Conservation (phyloP, 2,888 invertebrate genomes). For the Brenthis ino region DNA sequence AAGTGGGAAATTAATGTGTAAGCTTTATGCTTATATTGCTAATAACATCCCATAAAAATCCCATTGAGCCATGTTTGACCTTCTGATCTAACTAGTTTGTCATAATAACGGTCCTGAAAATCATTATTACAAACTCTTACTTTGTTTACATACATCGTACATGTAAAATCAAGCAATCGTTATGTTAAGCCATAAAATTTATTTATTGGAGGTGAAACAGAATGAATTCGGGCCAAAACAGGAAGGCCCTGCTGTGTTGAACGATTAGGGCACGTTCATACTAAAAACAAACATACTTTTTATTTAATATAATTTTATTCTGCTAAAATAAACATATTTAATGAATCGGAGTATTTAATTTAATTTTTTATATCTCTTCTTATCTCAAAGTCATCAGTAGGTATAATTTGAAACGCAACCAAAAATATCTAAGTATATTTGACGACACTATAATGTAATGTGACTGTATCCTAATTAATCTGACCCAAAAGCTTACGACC, state of each 20-base stretch:
- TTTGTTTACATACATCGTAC: constrained; percentile 14
- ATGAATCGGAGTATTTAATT: too few species aligned
- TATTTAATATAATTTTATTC: too few species aligned
- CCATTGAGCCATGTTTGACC: too few species aligned
- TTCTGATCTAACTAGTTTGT: too few species aligned
- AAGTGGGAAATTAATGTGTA: too few species aligned
- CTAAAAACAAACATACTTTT: background rate
- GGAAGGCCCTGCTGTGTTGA: constrained; percentile 30
- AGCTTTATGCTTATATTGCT: too few species aligned
- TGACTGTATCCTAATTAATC: constrained; percentile 7
- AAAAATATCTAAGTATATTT: background rate
- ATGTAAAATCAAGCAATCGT: background rate
- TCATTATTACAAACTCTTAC: constrained; percentile 2
- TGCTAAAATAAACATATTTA: too few species aligned
- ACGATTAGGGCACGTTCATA: constrained; percentile 7
- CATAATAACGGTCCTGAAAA: background rate
- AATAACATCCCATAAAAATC: too few species aligned
- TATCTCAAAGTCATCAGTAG: too few species aligned
- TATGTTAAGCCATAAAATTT: constrained; percentile 24
- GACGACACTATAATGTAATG: background rate
- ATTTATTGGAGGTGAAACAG: constrained; percentile 25
- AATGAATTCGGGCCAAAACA: constrained; percentile 26
- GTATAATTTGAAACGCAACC: too few species aligned
- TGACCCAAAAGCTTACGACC: constrained; percentile 28
- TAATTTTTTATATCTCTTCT: too few species aligned